phyloP scores from a whole-genome alignment of 1,140 invertebrate species.

The Dendrolimus punctatus region DNA sequence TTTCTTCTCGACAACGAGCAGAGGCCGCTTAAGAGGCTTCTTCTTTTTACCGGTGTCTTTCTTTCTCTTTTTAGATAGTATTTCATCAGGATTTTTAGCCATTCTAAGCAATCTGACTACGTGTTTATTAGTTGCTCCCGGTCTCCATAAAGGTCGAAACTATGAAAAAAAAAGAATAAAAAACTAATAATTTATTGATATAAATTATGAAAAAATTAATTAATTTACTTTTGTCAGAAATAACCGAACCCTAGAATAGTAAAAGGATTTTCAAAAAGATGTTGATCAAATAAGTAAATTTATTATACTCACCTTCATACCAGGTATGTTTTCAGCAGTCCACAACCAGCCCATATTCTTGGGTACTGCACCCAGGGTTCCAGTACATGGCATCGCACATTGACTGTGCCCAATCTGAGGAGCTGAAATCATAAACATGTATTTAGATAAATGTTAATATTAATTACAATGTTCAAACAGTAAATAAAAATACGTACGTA shows the following conservation, averaged over 20 bases:
- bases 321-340: slow-evolving; percentile 53
- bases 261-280: too few species aligned
- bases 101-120: slow-evolving; percentile 50
- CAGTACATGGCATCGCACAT: slow-evolving; percentile 49
- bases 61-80: slow-evolving; percentile 41
- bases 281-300: neutral
- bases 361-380: slow-evolving; percentile 42
- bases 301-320: slow-evolving; percentile 41
- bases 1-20: slow-evolving; percentile 52
- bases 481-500: slow-evolving; percentile 44
- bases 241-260: too few species aligned
- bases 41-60: slow-evolving; percentile 39
- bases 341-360: slow-evolving; percentile 62
- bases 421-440: slow-evolving; percentile 26
- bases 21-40: slow-evolving; percentile 43
- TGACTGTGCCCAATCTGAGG: slow-evolving; percentile 55
- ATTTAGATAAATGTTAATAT: neutral
- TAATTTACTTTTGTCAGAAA: neutral
- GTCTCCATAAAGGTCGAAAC: slow-evolving; percentile 54
- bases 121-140: slow-evolving; percentile 53
- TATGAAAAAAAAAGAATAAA: slow-evolving; percentile 45
- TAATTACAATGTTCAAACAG: slow-evolving; percentile 8
- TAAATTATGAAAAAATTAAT: slow-evolving; percentile 6
- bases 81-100: slow-evolving; percentile 44
- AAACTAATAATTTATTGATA: slow-evolving; percentile 19